phyloP scores from a whole-genome alignment of 2,113 vertebrate genomes.

The Phalacrocorax pelagicus region DNA sequence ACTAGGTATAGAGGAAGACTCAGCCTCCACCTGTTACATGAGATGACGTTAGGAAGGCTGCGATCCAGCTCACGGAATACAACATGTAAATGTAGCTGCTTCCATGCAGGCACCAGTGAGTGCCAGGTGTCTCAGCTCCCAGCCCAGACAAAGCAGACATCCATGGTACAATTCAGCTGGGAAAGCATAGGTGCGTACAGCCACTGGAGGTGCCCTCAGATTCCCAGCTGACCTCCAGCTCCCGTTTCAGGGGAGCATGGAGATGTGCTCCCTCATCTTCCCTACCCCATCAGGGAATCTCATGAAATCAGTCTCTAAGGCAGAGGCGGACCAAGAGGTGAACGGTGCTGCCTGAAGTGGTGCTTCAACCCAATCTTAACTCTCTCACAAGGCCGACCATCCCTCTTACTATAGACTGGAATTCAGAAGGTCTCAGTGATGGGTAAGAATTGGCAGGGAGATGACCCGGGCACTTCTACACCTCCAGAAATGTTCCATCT shows the following conservation, averaged over 20 bases:
- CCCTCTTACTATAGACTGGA: not conserved
- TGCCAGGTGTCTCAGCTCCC: not conserved
- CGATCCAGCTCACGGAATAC: too few species aligned
- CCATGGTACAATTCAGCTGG: not conserved
- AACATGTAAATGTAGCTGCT: not conserved
- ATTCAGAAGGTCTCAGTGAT: not conserved
- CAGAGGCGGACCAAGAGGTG: not conserved
- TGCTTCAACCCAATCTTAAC: not conserved
- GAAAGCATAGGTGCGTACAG: not conserved
- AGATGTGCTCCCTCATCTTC: not conserved
- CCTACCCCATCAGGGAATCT: not conserved
- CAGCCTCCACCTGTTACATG: not conserved
- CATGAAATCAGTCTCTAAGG: not conserved
- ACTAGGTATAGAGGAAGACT: not conserved
- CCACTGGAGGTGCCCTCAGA: not conserved
- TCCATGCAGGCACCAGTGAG: not conserved
- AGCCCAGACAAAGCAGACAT: not conserved
- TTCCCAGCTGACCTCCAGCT: not conserved
- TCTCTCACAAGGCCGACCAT: not conserved
- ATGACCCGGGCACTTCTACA: not conserved
- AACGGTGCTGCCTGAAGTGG: not conserved
- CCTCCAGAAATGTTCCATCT: not conserved
- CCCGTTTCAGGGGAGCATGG: not conserved
- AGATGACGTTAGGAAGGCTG: not conserved
- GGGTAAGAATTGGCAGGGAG: not conserved